A percentile compares a stretch with the other conserved stretches of the same genome.
Conservation (phyloP, 2,113 vertebrate species). For the Ammodytes dubius region DNA sequence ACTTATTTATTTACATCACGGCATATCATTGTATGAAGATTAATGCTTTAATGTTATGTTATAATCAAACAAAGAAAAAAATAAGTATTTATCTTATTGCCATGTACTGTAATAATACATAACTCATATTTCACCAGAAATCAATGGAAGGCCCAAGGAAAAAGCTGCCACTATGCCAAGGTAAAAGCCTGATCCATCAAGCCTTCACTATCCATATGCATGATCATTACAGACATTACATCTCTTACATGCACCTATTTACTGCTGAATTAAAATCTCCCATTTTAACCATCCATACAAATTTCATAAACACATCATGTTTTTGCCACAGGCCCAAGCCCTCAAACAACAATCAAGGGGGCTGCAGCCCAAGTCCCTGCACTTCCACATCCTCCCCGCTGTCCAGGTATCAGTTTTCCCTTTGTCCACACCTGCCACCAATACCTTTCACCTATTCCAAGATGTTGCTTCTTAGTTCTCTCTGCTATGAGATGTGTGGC, state of each 20-base stretch:
- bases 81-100: not conserved
- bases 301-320: constrained; percentile 24
- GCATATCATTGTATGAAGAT: not conserved
- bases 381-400: constrained; percentile 24
- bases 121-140: constrained; percentile 73
- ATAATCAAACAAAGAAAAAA: no score
- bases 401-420: constrained; percentile 61
- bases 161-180: constrained; percentile 86
- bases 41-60: no score
- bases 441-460: not conserved
- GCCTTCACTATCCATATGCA: not conserved
- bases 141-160: constrained; percentile 84
- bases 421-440: not conserved
- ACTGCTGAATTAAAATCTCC: not conserved
- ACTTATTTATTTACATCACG: not conserved
- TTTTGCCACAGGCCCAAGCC: constrained; percentile 72
- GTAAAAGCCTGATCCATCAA: constrained; percentile 65
- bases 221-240: not conserved
- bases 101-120: not conserved
- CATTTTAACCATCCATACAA: not conserved
- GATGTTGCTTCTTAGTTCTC: not conserved
- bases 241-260: not conserved
- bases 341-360: constrained; percentile 50
- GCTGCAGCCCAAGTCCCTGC: constrained; percentile 33
- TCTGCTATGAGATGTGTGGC: not conserved